Evolutionary conservation across 2,797 vertebrate species (phyloP), one percentile per base, ranked within the genome.

Genomic region (Scolopax rusticola): DNA sequence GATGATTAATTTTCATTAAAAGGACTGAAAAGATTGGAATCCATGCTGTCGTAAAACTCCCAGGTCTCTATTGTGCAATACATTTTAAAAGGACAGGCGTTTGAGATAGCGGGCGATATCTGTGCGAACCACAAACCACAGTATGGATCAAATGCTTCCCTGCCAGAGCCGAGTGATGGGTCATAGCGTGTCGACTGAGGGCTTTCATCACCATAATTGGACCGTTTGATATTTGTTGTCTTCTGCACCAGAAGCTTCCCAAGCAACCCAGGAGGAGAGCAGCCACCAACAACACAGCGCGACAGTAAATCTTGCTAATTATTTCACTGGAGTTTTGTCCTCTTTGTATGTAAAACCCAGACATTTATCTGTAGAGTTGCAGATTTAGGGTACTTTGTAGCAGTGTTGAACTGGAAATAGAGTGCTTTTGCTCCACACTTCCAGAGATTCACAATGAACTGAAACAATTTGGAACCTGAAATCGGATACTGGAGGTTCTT

Each of bases 1-100:
- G n/a, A 60, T 41, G 43, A 81, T 92, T 95, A 59, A 92, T 95
- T 96, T 93, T 92, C 82, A 84, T 91, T 90, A 80, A 82, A 95
- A 93, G 83, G 51, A 56, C 92, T 84, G 40, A 90, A 91, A 88
- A 81, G 57, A 64, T 86, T 73, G 75, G 48, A 89, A 84, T 93
- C 91, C 76, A 41, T 15, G 43, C 70, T 89, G 61, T 67, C 43
- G 2, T 75, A 86, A 93, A 97, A 73, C 63, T 90, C 81, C 53
- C 36, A 30, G 24, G 45, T 89, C 90, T 81, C 74, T 77, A 7
- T 89, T 79, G 56, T 60, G 74, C 76, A 68, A 18, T 79, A 4
- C 64, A 50, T 92, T 93, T 89, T 92, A 4, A 87, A 89, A 93
- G 92, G 77, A 50, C 67, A 54, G 71, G 47, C 64, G 7, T 85